A percentile compares a stretch with the other conserved stretches of the same genome.
phyloP scores from a whole-genome alignment of 2,113 vertebrate species.

The Dinomys branickii region DNA sequence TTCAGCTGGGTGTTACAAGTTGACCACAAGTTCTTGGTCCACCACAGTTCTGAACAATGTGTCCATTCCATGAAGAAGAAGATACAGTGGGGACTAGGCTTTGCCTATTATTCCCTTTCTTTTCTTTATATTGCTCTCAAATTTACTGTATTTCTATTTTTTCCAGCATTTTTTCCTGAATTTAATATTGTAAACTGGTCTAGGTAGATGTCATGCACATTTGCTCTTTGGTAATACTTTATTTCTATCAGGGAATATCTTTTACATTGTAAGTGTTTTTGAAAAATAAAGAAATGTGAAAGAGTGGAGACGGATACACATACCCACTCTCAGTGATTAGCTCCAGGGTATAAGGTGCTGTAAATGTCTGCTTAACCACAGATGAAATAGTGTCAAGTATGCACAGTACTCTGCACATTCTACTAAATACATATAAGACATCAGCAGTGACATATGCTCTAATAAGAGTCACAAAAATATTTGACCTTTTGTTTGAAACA shows the following conservation, averaged over 20 bases:
- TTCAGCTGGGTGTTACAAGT: too few relatives aligned
- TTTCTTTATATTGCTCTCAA: neutral
- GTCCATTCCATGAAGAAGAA: neutral
- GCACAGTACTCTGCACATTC: neutral
- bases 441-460: neutral
- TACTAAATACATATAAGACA: neutral
- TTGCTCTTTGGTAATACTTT: neutral
- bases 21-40: too few relatives aligned
- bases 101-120: neutral
- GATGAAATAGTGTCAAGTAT: neutral
- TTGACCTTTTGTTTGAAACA: neutral
- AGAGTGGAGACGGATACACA: neutral
- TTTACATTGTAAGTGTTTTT: neutral
- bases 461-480: neutral
- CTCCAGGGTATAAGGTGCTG: neutral
- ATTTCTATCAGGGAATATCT: neutral
- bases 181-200: neutral
- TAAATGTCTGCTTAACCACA: neutral
- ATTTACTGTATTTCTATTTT: neutral
- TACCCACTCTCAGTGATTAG: neutral
- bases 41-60: neutral
- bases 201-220: neutral
- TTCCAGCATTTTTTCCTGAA: neutral
- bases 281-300: neutral
- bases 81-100: neutral